Base-by-base conservation (phyloP, 2,888 invertebrate species). In the Pegoplata infirma region DNA sequence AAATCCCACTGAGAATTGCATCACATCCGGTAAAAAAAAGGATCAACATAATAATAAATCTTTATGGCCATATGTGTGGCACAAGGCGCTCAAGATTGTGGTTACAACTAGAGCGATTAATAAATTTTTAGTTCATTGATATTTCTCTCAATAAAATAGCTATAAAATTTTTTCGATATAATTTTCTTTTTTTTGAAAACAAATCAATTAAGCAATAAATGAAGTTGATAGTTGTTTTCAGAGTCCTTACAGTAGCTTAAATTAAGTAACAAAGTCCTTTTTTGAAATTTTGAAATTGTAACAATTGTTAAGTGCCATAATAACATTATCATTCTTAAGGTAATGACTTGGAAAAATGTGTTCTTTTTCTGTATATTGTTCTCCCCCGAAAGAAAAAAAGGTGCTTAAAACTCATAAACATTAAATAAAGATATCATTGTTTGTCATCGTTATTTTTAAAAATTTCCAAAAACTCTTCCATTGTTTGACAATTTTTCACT, bases 401-500 rank as follows among this genome's bases (percentile, higher is more conserved):
- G 49, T 46, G 44, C 44, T 66, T 66, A 16, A 44, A 17, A 47
- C 36, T 55, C 44, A 17, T 10, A 40, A 28, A 44, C 28, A 59
- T 23, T 28, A 56, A 16, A 68, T 76, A 46, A 16, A 61, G 59
- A 66, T 40, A 71, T 76, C 36, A 46, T 59, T 61, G 59, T 55
- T 67, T 55, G 66, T 66, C 47, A 59, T 36, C 55, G 47, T 21
- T 49, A 59, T 6, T 3, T 40, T 40, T 44, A 0, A 2, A 4
- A 56, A 4, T 40, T 40, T 40, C 36, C n/a, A 67, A 12, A 19
- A 51, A 14, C 4, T 51, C 23, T 51, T 25, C 23, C n/a, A 46
- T 25, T 69, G 66, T 66, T 36, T 17, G 17, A 21, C 32, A 79
- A 74, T 79, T 69, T 71, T 79, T 71, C 78, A 74, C 49, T 14